Percentiles rank a stretch among this genome's conserved stretches.
phyloP scores from a whole-genome alignment of 2,888 invertebrate species.

The Agrotis clavis region DNA sequence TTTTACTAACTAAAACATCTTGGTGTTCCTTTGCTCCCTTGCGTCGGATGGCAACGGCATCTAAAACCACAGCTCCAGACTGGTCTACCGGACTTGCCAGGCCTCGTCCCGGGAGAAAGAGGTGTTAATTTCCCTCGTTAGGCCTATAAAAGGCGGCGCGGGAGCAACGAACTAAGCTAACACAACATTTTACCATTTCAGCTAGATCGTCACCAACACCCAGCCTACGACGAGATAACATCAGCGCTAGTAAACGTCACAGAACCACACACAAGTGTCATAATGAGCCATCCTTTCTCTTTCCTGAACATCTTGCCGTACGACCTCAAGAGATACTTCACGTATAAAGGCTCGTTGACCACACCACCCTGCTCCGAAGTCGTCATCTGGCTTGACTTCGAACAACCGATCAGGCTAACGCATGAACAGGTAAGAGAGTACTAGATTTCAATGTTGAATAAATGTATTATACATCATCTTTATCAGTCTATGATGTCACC shows the following conservation, averaged over 20 bases:
- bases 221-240: conserved; percentile 92
- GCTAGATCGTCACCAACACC: conserved; percentile 89
- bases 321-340: conserved; percentile 93
- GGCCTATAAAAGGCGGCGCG: too few species aligned
- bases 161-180: neutral
- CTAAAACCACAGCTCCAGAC: too few species aligned
- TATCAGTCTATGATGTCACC: neutral
- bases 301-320: conserved; percentile 90
- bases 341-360: conserved; percentile 96
- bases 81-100: too few species aligned
- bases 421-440: conserved; percentile 91
- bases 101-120: too few species aligned
- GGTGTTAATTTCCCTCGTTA: too few species aligned
- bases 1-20: too few species aligned
- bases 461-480: neutral
- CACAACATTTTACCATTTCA: conserved; percentile 64
- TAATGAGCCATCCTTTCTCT: conserved; percentile 88
- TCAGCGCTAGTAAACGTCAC: conserved; percentile 90
- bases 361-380: conserved; percentile 97
- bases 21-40: too few species aligned
- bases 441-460: neutral
- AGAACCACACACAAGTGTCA: conserved; percentile 87
- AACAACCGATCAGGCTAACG: conserved; percentile 93
- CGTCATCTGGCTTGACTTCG: conserved; percentile 96
- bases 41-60: too few species aligned